Conservation (phyloP, 1,140 invertebrate genomes). For the Brachionus calyciflorus region DNA sequence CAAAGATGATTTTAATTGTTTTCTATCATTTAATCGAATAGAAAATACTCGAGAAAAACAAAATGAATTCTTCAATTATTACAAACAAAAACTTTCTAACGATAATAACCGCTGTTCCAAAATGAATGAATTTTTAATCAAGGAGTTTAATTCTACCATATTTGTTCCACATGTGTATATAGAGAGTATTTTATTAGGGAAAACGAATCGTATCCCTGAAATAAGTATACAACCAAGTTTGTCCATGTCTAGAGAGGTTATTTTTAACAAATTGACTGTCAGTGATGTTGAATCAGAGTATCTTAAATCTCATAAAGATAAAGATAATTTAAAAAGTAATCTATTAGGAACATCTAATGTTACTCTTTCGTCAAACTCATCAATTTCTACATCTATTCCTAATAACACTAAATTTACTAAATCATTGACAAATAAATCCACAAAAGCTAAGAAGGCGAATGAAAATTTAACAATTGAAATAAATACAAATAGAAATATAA, state of each 20-base stretch:
- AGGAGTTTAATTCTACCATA: background rate
- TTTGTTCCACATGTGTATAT: background rate
- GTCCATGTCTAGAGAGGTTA: background rate
- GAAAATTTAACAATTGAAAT: background rate
- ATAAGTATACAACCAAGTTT: conserved; percentile 25
- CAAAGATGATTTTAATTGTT: conserved; percentile 18
- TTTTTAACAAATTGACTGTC: background rate
- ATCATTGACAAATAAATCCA: background rate
- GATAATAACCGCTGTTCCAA: background rate
- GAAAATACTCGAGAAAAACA: background rate
- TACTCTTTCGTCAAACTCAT: conserved; percentile 28
- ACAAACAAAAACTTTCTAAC: conserved; percentile 8
- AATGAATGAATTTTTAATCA: conserved; percentile 4
- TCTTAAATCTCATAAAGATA: background rate
- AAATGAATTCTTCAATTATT: conserved; percentile 21
- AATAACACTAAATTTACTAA: background rate
- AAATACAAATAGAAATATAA: background rate
- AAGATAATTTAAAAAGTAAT: background rate
- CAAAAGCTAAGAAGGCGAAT: background rate
- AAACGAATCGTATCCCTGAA: background rate
- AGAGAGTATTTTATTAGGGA: background rate
- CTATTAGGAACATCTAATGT: conserved; percentile 33
- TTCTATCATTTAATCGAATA: conserved; percentile 20
- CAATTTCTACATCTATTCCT: background rate
- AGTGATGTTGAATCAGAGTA: background rate